Conservation (phyloP, 2,113 vertebrate species). For the Notarius quadriscutis region DNA sequence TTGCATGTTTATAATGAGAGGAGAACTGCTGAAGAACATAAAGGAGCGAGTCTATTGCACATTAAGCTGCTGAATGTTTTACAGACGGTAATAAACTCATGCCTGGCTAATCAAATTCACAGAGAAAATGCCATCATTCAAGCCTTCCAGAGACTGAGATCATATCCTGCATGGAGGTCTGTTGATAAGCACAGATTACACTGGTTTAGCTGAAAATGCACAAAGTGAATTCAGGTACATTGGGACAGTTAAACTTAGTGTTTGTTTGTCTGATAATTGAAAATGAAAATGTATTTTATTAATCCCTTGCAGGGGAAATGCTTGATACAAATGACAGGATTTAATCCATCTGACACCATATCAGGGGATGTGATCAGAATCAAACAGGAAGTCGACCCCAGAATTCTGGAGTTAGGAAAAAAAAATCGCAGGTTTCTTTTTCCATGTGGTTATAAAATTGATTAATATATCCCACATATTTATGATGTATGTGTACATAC, state of each 20-base stretch:
- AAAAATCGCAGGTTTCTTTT: background rate
- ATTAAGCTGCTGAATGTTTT: slow-evolving; percentile 72
- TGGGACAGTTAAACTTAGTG: background rate
- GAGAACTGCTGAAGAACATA: slow-evolving; percentile 65
- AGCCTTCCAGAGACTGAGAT: slow-evolving; percentile 55
- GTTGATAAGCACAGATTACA: slow-evolving; percentile 35
- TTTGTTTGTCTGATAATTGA: background rate
- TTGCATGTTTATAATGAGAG: slow-evolving; percentile 73
- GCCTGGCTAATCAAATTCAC: slow-evolving; percentile 68
- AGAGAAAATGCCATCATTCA: slow-evolving; percentile 61
- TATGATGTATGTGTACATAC: background rate
- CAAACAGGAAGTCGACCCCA: background rate
- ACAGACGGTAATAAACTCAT: slow-evolving; percentile 68
- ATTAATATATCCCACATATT: background rate
- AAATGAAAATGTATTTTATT: background rate
- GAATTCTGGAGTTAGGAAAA: background rate
- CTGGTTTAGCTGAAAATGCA: slow-evolving; percentile 39
- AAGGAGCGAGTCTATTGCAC: slow-evolving; percentile 66
- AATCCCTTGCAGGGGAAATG: background rate
- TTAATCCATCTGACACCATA: background rate
- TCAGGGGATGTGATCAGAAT: background rate
- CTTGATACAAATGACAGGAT: background rate
- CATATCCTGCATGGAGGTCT: slow-evolving; percentile 36
- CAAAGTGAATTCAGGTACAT: background rate
- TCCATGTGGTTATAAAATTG: background rate